phyloP scores from a whole-genome alignment of 2,888 invertebrate species.

The Caenorhabditis japonica region DNA sequence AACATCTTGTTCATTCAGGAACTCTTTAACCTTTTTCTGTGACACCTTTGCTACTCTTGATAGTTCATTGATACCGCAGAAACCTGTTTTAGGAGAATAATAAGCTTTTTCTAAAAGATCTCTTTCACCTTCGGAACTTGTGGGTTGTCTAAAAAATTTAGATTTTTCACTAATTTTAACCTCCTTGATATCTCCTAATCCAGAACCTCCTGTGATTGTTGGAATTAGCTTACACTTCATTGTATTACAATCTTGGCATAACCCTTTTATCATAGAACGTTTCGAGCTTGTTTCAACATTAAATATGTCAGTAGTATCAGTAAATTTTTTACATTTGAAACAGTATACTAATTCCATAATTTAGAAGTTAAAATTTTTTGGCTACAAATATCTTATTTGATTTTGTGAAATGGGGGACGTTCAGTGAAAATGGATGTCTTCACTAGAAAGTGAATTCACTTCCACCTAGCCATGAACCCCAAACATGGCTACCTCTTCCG shows the following conservation, averaged over 20 bases:
- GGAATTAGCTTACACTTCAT: constrained; percentile 55
- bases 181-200: constrained; percentile 45
- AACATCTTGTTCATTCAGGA: constrained; percentile 60
- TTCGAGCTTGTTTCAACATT: constrained; percentile 3
- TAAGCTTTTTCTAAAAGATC: constrained; percentile 50
- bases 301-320: constrained; percentile 11
- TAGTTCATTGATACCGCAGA: constrained; percentile 57
- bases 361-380: constrained; percentile 17
- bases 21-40: constrained; percentile 51
- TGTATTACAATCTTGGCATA: constrained; percentile 37
- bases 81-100: constrained; percentile 53
- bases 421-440: constrained; percentile 16
- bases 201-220: constrained; percentile 40
- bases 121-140: constrained; percentile 19
- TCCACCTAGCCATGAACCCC: neutral
- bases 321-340: constrained; percentile 16
- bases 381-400: constrained; percentile 19
- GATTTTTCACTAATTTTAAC: constrained; percentile 34
- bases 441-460: constrained; percentile 2
- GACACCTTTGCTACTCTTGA: constrained; percentile 40
- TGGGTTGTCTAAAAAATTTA: constrained; percentile 7
- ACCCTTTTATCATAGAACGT: constrained; percentile 6
- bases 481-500: too few species aligned
- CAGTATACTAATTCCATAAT: constrained; percentile 14
- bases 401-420: constrained; percentile 18